Evolutionary conservation across 2,888 invertebrate species (phyloP).

Genomic region (Tolmerus cingulatus): DNA sequence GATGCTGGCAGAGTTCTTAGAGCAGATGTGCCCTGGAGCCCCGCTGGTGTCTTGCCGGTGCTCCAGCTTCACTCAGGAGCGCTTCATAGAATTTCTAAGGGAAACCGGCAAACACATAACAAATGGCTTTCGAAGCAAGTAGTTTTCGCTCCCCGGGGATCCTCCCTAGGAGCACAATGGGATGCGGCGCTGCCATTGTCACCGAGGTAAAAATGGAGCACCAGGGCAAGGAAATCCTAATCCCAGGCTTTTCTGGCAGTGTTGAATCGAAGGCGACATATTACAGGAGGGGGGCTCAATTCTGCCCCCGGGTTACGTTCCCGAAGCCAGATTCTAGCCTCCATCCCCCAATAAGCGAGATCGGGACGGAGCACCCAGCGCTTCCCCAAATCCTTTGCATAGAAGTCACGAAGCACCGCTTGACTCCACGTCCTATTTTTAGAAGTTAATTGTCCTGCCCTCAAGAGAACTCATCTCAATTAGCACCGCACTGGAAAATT

Average conservation of each 20-base stretch:
- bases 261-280: neutral
- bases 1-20: neutral
- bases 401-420: neutral
- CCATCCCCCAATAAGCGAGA: neutral
- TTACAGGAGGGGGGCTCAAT: neutral
- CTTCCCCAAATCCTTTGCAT: neutral
- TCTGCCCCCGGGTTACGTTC: neutral
- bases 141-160: neutral
- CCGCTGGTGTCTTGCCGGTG: neutral
- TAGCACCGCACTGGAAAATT: constrained; percentile 2
- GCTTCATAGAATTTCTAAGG: neutral
- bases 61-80: neutral
- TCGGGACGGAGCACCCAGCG: neutral
- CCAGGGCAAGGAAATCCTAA: neutral
- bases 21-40: neutral
- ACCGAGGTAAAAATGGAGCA: neutral
- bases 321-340: neutral
- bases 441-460: constrained; percentile 4
- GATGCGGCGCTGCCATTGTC: neutral
- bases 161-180: neutral
- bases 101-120: neutral
- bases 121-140: neutral
- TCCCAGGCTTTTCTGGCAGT: neutral
- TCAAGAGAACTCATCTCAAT: constrained; percentile 1
- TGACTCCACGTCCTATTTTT: constrained; percentile 1